A percentile compares a stretch with the other conserved stretches of the same genome.
Evolutionary conservation across 2,888 invertebrate genomes (phyloP).

Genomic region (Limnephilus marmoratus): DNA sequence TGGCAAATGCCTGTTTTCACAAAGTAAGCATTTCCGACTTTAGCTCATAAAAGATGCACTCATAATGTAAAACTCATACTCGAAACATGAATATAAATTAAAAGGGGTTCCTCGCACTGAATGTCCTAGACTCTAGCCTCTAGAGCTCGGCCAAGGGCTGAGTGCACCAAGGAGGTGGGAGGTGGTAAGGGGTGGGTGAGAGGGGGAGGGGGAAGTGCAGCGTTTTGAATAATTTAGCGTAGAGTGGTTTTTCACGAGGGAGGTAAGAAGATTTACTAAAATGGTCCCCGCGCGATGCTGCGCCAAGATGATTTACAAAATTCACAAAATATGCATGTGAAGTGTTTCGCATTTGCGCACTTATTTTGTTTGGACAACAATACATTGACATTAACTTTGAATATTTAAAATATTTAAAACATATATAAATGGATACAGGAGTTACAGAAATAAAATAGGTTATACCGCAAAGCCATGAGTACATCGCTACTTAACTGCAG

Average conservation of each 20-base stretch:
- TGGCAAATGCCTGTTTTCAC: background rate
- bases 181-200: background rate
- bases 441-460: too few relatives aligned
- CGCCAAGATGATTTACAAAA: background rate
- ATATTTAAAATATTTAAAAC: too few relatives aligned
- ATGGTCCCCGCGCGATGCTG: background rate
- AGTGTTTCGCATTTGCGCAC: background rate
- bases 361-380: background rate
- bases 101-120: background rate
- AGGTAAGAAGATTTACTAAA: background rate
- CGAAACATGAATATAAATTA: background rate
- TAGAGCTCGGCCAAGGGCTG: background rate
- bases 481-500: too few relatives aligned
- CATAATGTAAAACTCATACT: background rate
- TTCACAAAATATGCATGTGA: background rate
- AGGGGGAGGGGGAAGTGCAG: background rate
- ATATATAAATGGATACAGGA: too few relatives aligned
- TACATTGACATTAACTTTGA: background rate
- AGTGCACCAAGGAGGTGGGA: background rate
- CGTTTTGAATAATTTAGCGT: slow-evolving; percentile 35
- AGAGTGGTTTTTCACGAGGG: slow-evolving; percentile 11
- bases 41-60: background rate
- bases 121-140: background rate
- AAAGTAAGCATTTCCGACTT: background rate
- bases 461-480: too few relatives aligned